phyloP scores from a whole-genome alignment of 2,797 vertebrate species.

The Pangasius djambal region DNA sequence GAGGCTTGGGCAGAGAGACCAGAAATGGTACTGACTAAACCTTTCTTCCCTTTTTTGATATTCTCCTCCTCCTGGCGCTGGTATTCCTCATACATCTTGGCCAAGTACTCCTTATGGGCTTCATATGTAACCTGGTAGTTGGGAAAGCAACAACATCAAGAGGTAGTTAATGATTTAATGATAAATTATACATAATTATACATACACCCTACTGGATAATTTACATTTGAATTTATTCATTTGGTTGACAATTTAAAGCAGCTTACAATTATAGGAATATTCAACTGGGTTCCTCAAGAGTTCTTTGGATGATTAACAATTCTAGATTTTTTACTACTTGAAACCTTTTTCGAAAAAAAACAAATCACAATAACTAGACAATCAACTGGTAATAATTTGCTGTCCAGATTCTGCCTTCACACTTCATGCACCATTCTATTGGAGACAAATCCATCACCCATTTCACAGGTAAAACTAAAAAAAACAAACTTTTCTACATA shows the following conservation, averaged over 20 bases:
- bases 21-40: conserved; percentile 96
- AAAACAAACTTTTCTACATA: background rate
- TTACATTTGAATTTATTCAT: background rate
- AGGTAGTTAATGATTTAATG: background rate
- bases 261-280: background rate
- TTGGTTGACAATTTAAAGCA: background rate
- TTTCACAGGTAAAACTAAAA: background rate
- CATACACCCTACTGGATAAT: background rate
- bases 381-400: background rate
- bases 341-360: background rate
- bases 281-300: background rate
- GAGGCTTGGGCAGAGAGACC: conserved; percentile 90
- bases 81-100: conserved; percentile 99
- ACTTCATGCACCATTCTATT: background rate
- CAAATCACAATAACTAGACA: background rate
- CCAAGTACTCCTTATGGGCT: conserved; percentile 87
- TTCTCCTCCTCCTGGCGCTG: conserved; percentile 98
- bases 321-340: background rate
- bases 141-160: background rate
- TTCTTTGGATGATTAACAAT: background rate
- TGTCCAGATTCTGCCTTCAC: background rate
- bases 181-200: background rate
- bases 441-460: background rate
- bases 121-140: conserved; percentile 76
- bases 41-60: conserved; percentile 98